Evolutionary conservation across 2,888 invertebrate genomes (phyloP).

Genomic region (Galeopsomyia nigrocyanea): DNA sequence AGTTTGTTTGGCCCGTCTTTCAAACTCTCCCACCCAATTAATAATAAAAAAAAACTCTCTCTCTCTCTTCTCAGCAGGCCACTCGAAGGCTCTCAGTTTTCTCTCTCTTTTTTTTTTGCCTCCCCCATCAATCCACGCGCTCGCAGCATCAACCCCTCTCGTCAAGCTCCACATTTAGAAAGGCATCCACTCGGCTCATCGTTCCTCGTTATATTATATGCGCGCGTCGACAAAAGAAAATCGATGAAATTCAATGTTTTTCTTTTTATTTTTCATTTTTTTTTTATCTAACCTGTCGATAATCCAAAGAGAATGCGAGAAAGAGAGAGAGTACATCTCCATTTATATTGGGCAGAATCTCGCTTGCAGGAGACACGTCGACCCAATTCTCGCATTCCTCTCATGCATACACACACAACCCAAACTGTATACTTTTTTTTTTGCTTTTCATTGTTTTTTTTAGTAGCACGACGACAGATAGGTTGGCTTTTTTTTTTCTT

Average conservation of each 20-base stretch:
- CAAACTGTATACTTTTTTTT: too few relatives aligned
- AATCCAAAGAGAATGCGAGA: not conserved
- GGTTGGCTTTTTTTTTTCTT: too few relatives aligned
- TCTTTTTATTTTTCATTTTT: too few relatives aligned
- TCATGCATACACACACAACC: too few relatives aligned
- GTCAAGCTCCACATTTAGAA: constrained; percentile 18
- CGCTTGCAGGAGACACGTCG: not conserved
- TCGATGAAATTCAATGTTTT: too few relatives aligned
- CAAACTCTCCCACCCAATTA: constrained; percentile 13
- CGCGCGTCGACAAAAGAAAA: too few relatives aligned
- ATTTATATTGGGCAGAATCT: constrained; percentile 19
- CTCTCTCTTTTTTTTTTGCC: not conserved
- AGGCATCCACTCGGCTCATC: constrained; percentile 24
- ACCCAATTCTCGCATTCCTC: constrained; percentile 9
- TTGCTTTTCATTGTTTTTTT: too few relatives aligned
- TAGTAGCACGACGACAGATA: too few relatives aligned
- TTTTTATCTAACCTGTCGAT: not conserved
- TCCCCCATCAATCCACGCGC: constrained; percentile 26
- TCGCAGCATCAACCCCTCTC: not conserved
- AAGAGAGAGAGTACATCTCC: not conserved
- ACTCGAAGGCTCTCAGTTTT: not conserved
- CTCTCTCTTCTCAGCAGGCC: not conserved
- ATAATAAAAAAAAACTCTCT: constrained; percentile 11
- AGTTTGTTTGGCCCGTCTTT: not conserved
- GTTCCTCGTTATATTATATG: constrained; percentile 12